These are phyloP conservation scores for Aurelia aurita DNA, from an alignment of 30 jellyfish, hydroid and myxozoan genomes.

Conservation along the genomic window DNA sequence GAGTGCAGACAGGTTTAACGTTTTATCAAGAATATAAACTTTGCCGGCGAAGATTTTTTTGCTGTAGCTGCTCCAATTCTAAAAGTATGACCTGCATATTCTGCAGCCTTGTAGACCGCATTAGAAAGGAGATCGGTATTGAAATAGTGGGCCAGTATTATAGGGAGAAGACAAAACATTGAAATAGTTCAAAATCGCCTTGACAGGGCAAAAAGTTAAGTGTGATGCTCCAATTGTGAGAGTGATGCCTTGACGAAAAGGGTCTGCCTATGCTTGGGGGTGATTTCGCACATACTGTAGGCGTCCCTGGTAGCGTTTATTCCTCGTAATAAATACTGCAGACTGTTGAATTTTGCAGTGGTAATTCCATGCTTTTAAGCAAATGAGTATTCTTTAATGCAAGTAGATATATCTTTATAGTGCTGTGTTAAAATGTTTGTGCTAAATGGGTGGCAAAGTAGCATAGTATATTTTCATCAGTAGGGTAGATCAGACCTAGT, in stretches of 20 bases:
- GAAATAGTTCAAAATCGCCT: background rate
- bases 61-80: background rate
- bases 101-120: background rate
- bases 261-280: conserved; percentile 6
- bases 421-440: background rate
- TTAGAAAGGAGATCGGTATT: background rate
- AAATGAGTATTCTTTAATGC: background rate
- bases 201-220: conserved; percentile 1
- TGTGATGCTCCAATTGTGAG: background rate
- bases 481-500: background rate
- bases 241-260: conserved; percentile 23
- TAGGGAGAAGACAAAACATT: too few species aligned
- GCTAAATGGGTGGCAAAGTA: conserved; percentile 10
- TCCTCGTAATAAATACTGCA: background rate
- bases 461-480: background rate
- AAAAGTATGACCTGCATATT: background rate
- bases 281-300: background rate
- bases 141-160: background rate
- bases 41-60: too few species aligned
- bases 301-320: background rate
- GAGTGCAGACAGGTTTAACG: too few species aligned
- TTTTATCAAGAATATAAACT: too few species aligned
- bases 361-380: background rate
- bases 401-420: background rate
- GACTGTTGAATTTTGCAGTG: background rate